These are phyloP conservation scores for Poeciliopsis turneri DNA, from an alignment of 2,797 vertebrate genomes.

Conservation along the genomic window DNA sequence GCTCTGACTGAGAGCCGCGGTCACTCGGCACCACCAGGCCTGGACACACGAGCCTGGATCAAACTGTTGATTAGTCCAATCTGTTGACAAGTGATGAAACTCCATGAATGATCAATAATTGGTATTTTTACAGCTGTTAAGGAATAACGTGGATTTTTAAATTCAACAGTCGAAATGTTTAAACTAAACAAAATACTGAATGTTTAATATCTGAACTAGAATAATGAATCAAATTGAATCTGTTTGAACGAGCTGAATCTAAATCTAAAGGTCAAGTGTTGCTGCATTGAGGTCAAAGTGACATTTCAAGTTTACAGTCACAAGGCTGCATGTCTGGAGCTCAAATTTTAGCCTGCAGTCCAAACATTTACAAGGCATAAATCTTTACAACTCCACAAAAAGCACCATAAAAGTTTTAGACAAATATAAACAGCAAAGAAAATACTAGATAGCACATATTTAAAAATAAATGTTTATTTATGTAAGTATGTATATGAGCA, in stretches of 20 bases:
- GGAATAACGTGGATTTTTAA: not conserved
- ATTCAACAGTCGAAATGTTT: not conserved
- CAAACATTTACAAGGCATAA: constrained; percentile 7
- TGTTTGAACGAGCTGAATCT: not conserved
- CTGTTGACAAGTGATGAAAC: constrained; percentile 4
- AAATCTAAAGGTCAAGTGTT: not conserved
- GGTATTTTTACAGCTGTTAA: not conserved
- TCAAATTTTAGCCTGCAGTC: constrained; percentile 12
- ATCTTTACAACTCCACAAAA: constrained; percentile 15
- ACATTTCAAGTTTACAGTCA: not conserved
- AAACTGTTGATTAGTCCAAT: constrained; percentile 15
- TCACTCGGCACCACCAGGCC: constrained; percentile 37
- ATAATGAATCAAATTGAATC: not conserved
- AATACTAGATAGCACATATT: too few relatives aligned
- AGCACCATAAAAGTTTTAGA: constrained; percentile 1
- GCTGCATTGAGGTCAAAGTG: not conserved
- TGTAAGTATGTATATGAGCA: too few relatives aligned
- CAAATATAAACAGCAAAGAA: not conserved
- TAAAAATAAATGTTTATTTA: too few relatives aligned
- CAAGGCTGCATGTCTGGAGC: not conserved
- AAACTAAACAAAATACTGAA: not conserved
- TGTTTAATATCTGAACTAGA: not conserved
- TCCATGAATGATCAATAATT: not conserved
- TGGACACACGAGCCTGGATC: constrained; percentile 5
- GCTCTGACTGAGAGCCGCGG: constrained; percentile 19